Percentiles rank a stretch among this genome's conserved stretches.
These are phyloP conservation scores for Scaeva pyrastri DNA, from an alignment of 2,888 invertebrate genomes.

Conservation along the genomic window DNA sequence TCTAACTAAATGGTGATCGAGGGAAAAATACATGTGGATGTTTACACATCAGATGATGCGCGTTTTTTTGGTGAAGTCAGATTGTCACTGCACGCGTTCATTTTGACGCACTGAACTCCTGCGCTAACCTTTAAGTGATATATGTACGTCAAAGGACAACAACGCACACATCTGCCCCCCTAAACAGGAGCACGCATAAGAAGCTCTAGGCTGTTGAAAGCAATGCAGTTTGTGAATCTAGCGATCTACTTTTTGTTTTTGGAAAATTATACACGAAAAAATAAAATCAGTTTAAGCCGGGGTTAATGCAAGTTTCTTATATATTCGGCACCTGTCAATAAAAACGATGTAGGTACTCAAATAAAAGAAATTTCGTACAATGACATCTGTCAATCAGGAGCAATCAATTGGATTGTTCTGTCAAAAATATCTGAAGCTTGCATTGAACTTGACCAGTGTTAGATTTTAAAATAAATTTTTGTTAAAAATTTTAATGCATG, in stretches of 20 bases:
- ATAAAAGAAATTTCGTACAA: no score
- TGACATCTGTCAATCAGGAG: not conserved
- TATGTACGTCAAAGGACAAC: slow-evolving; percentile 9
- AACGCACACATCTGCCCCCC: not conserved
- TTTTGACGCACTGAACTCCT: not conserved
- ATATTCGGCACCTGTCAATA: no score
- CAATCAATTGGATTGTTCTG: not conserved
- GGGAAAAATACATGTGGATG: slow-evolving; percentile 53
- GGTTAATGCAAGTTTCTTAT: not conserved
- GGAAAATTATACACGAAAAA: not conserved
- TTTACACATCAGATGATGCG: slow-evolving; percentile 47
- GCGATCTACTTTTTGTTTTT: slow-evolving; percentile 4
- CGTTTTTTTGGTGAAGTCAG: not conserved
- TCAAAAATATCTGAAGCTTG: not conserved
- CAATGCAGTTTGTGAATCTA: slow-evolving; percentile 1
- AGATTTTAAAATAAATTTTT: slow-evolving; percentile 8
- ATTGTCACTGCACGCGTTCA: not conserved
- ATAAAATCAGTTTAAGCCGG: not conserved
- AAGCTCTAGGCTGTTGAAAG: not conserved
- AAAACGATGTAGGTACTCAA: no score
- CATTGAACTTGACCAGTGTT: slow-evolving; percentile 32
- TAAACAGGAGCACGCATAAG: not conserved
- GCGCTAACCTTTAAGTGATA: not conserved
- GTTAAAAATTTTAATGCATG: not conserved
- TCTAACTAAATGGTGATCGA: slow-evolving; percentile 62